phyloP scores from a whole-genome alignment of 2,113 vertebrate species.

The Setophaga coronata region DNA sequence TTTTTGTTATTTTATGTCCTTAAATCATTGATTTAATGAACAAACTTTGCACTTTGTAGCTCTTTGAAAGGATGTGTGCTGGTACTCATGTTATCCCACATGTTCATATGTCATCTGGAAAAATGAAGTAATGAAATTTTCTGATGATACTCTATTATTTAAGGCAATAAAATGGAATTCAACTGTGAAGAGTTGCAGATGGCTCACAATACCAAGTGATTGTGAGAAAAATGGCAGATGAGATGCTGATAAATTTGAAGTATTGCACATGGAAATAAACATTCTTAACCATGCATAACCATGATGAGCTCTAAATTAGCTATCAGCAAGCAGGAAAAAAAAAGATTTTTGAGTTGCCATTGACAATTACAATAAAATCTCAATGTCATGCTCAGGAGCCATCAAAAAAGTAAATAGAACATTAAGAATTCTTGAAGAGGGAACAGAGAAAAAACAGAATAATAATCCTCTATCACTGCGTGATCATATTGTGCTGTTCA shows the following conservation, averaged over 20 bases:
- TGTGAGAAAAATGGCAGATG: not conserved
- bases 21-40: not conserved
- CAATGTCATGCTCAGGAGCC: not conserved
- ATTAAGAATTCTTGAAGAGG: not conserved
- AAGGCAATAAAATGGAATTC: constrained; percentile 41
- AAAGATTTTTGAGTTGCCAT: not conserved
- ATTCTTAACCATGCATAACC: not conserved
- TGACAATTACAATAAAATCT: constrained; percentile 9
- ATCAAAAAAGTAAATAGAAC: not conserved
- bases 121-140: constrained; percentile 40
- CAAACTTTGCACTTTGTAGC: not conserved
- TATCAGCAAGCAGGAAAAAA: not conserved
- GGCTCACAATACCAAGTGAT: not conserved
- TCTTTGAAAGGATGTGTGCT: not conserved
- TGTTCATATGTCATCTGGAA: constrained; percentile 6
- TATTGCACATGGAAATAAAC: not conserved
- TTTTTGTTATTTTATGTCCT: not conserved
- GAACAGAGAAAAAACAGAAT: not conserved
- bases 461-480: not conserved
- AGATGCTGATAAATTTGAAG: constrained; percentile 26
- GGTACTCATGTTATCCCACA: not conserved
- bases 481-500: not conserved
- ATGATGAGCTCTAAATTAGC: constrained; percentile 9
- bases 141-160: constrained; percentile 22
- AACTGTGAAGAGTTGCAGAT: constrained; percentile 57